Evolutionary conservation across 2,797 vertebrate genomes (phyloP), one percentile per base, ranked within the genome.

Genomic region (Menidia menidia): DNA sequence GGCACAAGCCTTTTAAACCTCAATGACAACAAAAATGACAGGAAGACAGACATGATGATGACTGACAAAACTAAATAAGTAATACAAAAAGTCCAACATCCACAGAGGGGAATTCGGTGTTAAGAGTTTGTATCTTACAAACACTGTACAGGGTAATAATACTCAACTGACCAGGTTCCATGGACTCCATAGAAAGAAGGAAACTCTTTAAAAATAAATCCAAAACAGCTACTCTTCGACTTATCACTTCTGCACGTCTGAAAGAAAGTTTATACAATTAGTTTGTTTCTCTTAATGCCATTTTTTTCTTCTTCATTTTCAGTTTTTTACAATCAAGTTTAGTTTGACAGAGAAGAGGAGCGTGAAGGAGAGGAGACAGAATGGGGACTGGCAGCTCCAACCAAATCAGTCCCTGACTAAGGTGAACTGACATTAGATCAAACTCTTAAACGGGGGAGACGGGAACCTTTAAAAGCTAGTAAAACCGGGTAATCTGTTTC

Each of bases 251-350:
- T 87, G 86, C 88, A 93, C 89, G 67, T 88, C 86, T 80, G 76
- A 94, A 94, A 90, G 86, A 94, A 94, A 94, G 93, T 94, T 93
- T 94, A 72, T 94, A 95, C 93, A 94, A 64, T 84, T 84, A 45
- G 73, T 83, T 89, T 77, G 71, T 88, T 83, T 91, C 78, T 87
- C 85, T 83, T 75, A 63, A 86, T 76, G 73, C 78, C 74, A 60
- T 82, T 69, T 82, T 77, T 74, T 83, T 78, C 80, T 78, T 64
- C 80, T 77, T 88, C 66, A 13, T 85, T 73, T 77, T 84, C 80
- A 67, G 77, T 85, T 91, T 92, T 25, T 91, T 94, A 94, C 92
- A 94, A 94, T 93, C 91, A 92, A 89, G 90, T 92, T 92, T 89
- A 87, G 88, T 88, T 93, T 87, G 71, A 80, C 74, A 86, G 80